phyloP scores from a whole-genome alignment of 2,888 invertebrate genomes.

The Horisme vitalbata region DNA sequence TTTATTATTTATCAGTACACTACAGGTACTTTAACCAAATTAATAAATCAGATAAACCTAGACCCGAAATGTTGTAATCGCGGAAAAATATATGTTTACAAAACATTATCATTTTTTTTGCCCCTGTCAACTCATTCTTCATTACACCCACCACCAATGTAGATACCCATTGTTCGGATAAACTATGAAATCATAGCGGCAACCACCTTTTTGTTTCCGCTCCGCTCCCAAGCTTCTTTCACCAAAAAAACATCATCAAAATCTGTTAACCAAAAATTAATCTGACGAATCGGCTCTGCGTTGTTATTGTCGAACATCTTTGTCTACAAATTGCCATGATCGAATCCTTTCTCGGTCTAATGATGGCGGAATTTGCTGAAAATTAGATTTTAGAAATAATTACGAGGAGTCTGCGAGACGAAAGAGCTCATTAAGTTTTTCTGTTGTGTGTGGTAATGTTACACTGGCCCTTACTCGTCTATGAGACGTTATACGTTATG shows the following conservation, averaged over 20 bases:
- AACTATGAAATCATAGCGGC: conserved; percentile 73
- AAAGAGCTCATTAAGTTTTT: conserved; percentile 57
- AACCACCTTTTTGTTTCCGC: conserved; percentile 66
- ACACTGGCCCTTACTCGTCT: too few species aligned
- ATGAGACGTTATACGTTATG: neutral
- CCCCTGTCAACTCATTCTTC: neutral
- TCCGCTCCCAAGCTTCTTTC: conserved; percentile 58
- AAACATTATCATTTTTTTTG: too few species aligned
- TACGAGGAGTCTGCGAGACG: conserved; percentile 51
- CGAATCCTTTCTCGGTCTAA: conserved; percentile 52
- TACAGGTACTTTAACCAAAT: too few species aligned
- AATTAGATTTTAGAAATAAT: conserved; percentile 66
- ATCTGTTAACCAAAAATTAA: conserved; percentile 67
- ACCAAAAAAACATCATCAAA: conserved; percentile 41
- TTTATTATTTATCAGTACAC: too few species aligned
- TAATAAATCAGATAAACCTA: too few species aligned
- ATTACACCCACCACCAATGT: conserved; percentile 47
- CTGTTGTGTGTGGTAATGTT: conserved; percentile 27
- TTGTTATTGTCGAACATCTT: conserved; percentile 78
- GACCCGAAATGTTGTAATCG: too few species aligned
- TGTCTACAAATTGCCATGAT: conserved; percentile 67
- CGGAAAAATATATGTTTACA: too few species aligned
- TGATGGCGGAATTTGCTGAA: conserved; percentile 57
- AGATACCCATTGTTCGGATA: conserved; percentile 75
- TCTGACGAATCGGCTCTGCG: conserved; percentile 70